phyloP scores from a whole-genome alignment of 2,888 invertebrate genomes.

The Linnaemya tessellans region DNA sequence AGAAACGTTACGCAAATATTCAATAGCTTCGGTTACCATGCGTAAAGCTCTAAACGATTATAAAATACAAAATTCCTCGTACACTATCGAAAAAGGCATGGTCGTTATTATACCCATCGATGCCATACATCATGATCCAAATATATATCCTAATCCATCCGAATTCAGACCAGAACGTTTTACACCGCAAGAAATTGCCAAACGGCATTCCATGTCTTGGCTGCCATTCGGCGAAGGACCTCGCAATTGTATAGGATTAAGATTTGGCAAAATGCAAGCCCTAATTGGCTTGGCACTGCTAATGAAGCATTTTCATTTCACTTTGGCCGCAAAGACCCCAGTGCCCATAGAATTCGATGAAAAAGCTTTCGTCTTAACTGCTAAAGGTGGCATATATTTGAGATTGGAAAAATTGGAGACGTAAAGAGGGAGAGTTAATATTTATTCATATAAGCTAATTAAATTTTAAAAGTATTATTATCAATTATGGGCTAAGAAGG shows the following conservation, averaged over 20 bases:
- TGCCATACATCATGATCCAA: conserved; percentile 83
- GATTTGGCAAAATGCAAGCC: conserved; percentile 82
- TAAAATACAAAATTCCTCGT: conserved; percentile 78
- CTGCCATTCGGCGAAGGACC: conserved; percentile 81
- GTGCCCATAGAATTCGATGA: conserved; percentile 77
- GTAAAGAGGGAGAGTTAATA: background rate
- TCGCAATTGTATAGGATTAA: conserved; percentile 80
- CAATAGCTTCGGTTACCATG: conserved; percentile 81
- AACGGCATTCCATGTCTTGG: conserved; percentile 77
- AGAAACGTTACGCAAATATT: conserved; percentile 84
- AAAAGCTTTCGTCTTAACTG: conserved; percentile 75
- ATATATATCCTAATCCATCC: conserved; percentile 83
- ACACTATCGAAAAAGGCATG: conserved; percentile 84
- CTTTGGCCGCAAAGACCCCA: conserved; percentile 73
- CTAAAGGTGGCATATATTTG: conserved; percentile 77
- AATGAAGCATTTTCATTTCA: conserved; percentile 77
- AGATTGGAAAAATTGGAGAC: conserved; percentile 74
- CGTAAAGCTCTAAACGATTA: conserved; percentile 80
- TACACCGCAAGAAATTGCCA: conserved; percentile 77
- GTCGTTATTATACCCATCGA: conserved; percentile 84
- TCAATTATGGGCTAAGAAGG: too few relatives aligned
- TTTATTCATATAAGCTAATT: too few relatives aligned
- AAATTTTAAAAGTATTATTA: too few relatives aligned
- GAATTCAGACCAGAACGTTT: conserved; percentile 84
- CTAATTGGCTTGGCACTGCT: conserved; percentile 78